Percentiles rank a stretch among this genome's conserved stretches.
These are phyloP conservation scores for Hemithea aestivaria DNA, from an alignment of 2,888 invertebrate species.

Conservation along the genomic window DNA sequence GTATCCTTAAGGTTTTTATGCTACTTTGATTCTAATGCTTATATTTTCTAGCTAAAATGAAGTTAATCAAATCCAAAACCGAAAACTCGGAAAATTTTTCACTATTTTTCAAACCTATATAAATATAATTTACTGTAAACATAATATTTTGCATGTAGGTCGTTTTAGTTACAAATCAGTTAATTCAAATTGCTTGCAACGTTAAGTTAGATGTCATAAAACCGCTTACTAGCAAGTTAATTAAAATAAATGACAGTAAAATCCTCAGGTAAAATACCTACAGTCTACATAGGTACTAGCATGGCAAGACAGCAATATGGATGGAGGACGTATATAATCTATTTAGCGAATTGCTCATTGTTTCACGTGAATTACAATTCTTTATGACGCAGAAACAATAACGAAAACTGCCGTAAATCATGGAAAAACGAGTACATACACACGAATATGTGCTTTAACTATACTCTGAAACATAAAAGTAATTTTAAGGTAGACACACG, in stretches of 20 bases:
- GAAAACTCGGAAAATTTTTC: too few species aligned
- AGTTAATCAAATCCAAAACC: too few species aligned
- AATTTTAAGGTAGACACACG: slow-evolving; percentile 1
- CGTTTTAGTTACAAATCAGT: too few species aligned
- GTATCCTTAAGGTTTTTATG: too few species aligned
- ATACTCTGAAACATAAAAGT: slow-evolving; percentile 32
- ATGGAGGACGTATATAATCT: slow-evolving; percentile 75
- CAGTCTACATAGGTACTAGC: slow-evolving; percentile 66
- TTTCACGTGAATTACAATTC: slow-evolving; percentile 69
- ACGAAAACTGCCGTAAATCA: slow-evolving; percentile 70
- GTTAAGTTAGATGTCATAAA: slow-evolving; percentile 7
- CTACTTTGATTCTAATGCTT: too few species aligned
- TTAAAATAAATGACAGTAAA: slow-evolving; percentile 36
- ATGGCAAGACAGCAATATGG: slow-evolving; percentile 77
- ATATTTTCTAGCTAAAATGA: too few species aligned
- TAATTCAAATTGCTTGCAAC: too few species aligned
- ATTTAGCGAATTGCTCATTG: slow-evolving; percentile 77
- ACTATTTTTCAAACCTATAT: too few species aligned
- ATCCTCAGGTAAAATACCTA: slow-evolving; percentile 56
- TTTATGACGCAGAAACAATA: slow-evolving; percentile 75
- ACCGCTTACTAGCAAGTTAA: slow-evolving; percentile 16
- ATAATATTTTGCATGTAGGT: too few species aligned
- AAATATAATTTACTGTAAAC: too few species aligned
- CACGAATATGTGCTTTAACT: slow-evolving; percentile 59
- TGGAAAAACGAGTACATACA: slow-evolving; percentile 59